A percentile compares a stretch with the other conserved stretches of the same genome.
Conservation (phyloP, 2,888 invertebrate species). For the Cetonia aurata region DNA sequence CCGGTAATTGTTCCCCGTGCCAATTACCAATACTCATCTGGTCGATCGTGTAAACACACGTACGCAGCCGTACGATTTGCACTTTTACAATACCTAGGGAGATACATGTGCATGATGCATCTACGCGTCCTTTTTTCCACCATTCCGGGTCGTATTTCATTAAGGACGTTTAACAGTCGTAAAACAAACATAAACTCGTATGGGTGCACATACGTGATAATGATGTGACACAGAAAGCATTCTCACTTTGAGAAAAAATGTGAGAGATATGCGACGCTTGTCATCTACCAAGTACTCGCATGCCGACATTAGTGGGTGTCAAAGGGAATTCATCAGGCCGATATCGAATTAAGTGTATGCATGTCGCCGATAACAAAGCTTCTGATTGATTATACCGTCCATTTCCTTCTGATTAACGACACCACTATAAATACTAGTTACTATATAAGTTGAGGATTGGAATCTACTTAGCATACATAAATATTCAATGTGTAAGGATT, state of each 20-base stretch:
- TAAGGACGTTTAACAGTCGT: conserved; percentile 46
- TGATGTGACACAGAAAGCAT: no score
- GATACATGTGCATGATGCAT: conserved; percentile 37
- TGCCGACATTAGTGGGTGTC: conserved; percentile 14
- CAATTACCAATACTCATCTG: conserved; percentile 52
- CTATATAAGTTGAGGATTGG: conserved; percentile 1
- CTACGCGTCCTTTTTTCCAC: conserved; percentile 45
- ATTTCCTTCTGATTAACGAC: conserved; percentile 14
- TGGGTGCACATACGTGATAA: no score
- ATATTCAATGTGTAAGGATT: conserved; percentile 4
- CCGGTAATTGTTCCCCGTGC: conserved; percentile 51
- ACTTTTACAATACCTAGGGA: conserved; percentile 51
- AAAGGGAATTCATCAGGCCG: conserved; percentile 12
- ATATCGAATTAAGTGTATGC: conserved; percentile 5
- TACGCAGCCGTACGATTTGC: conserved; percentile 52
- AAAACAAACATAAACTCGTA: neutral
- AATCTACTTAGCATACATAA: conserved; percentile 6
- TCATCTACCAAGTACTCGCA: neutral
- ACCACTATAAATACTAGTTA: conserved; percentile 13
- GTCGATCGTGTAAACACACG: conserved; percentile 50
- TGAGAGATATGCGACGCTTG: neutral
- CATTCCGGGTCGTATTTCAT: conserved; percentile 48
- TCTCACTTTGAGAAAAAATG: no score
- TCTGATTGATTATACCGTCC: conserved; percentile 8
- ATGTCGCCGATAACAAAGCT: neutral